Evolutionary conservation across 2,888 invertebrate genomes (phyloP).

Genomic region (Drosophila macrospina): DNA sequence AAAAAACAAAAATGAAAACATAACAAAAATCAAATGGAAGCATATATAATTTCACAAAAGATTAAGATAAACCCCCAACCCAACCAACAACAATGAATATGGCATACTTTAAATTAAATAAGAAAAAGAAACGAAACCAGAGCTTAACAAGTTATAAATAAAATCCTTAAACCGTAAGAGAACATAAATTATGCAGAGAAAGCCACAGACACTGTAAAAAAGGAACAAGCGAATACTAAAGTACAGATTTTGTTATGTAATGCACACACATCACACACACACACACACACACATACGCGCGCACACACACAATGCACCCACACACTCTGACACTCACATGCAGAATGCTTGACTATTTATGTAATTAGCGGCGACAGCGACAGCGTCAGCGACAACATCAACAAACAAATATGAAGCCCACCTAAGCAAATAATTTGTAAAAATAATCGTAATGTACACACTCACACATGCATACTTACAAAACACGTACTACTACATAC

Average conservation of each 20-base stretch:
- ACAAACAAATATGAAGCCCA: constrained; percentile 79
- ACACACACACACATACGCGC: constrained; percentile 7
- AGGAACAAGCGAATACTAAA: constrained; percentile 52
- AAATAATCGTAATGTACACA: constrained; percentile 61
- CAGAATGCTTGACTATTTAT: constrained; percentile 66
- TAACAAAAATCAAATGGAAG: constrained; percentile 20
- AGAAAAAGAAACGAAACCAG: constrained; percentile 66
- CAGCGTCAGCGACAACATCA: constrained; percentile 59
- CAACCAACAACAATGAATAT: constrained; percentile 51
- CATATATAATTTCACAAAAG: constrained; percentile 59
- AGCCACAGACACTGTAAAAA: constrained; percentile 75
- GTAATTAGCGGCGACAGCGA: constrained; percentile 56
- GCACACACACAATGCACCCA: constrained; percentile 22
- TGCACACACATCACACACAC: constrained; percentile 39
- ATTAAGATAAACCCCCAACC: constrained; percentile 44
- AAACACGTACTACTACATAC: constrained; percentile 11
- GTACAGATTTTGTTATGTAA: constrained; percentile 66
- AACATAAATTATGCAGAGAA: constrained; percentile 40
- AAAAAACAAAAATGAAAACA: too few relatives aligned
- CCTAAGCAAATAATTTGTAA: constrained; percentile 79
- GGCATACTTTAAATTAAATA: constrained; percentile 70
- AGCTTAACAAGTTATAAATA: constrained; percentile 71
- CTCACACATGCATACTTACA: constrained; percentile 25
- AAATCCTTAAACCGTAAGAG: constrained; percentile 63
- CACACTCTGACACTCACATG: constrained; percentile 25